Base-by-base conservation (phyloP, 2,888 invertebrate genomes). In the Gastracanthus pulcherrimus region DNA sequence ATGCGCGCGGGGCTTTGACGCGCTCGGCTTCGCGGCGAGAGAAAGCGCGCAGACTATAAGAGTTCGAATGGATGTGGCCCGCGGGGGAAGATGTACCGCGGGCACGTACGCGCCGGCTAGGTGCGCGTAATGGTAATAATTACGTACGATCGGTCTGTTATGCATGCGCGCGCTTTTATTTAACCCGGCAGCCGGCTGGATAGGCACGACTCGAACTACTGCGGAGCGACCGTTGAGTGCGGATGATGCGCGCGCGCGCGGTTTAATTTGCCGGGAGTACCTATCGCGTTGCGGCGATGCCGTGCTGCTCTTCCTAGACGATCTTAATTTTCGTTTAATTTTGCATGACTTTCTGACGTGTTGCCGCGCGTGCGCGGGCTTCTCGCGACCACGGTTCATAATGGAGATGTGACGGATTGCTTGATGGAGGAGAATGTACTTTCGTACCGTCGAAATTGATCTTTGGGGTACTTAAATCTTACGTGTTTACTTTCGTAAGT, bases 241-340 rank as follows among this genome's bases (percentile, higher is more conserved):
- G 26, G n/a, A 6, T 23, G 41, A 6, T 6, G 16, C 34, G 41
- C 23, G 34, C 41, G 29, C 31, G 31, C 45, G 62, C 45, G 41
- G n/a, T 11, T 26, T n/a, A n/a, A n/a, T n/a, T n/a, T n/a, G n/a
- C n/a, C n/a, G n/a, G n/a, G n/a, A n/a, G n/a, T n/a, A n/a, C 31
- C 31, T n/a, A 34, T 26, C 11, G 36, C 36, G n/a, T 36, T 16
- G 62, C 19, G 11, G 23, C 34, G 41, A 13, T n/a, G 11, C 41
- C 23, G 23, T 36, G 26, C 26, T 60, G 11, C 31, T 31, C 41
- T 60, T 45, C 26, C 60, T 29, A 29, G 75, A 38, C 76, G 26
- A 45, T 34, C 16, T 77, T 69, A 58, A 62, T 60, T 77, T 60
- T 58, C 76, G 60, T 76, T 64, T 75, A 64, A 75, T 74, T 51